These are phyloP conservation scores for Daphoenositta chrysoptera DNA, from an alignment of 2,113 vertebrate species.

Conservation along the genomic window DNA sequence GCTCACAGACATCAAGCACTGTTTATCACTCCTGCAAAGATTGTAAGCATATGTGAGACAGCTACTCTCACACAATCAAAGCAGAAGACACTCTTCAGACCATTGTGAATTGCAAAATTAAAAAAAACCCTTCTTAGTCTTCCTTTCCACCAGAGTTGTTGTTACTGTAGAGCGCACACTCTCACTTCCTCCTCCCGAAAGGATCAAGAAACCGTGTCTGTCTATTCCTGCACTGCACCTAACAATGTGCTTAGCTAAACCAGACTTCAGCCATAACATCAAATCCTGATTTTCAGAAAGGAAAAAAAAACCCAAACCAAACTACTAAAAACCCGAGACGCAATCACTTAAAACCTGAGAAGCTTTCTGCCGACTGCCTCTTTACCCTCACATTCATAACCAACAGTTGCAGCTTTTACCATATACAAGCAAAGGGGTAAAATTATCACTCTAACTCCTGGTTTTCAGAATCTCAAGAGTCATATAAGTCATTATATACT, in stretches of 20 bases:
- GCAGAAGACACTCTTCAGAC: not conserved
- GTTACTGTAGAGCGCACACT: not conserved
- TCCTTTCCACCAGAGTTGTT: not conserved
- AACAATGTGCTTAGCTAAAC: not conserved
- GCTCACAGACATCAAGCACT: not conserved
- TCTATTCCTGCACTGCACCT: not conserved
- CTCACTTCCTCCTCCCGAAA: not conserved
- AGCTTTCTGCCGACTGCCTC: not conserved
- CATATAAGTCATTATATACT: not conserved
- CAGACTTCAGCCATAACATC: not conserved
- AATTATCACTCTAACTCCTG: not conserved
- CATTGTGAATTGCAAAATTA: not conserved
- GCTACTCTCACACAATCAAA: not conserved
- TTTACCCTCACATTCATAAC: not conserved
- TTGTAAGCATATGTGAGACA: not conserved
- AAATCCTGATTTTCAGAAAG: not conserved
- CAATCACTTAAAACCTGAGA: not conserved
- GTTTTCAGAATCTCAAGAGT: not conserved
- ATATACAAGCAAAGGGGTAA: not conserved
- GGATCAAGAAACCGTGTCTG: not conserved
- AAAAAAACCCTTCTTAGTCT: not conserved
- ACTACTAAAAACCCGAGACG: fast-evolving
- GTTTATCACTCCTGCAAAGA: not conserved
- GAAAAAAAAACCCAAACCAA: not conserved
- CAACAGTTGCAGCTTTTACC: not conserved